Evolutionary conservation across 2,797 vertebrate species (phyloP), one percentile per base, ranked within the genome.

Genomic region (Basileuterus tristriatus): DNA sequence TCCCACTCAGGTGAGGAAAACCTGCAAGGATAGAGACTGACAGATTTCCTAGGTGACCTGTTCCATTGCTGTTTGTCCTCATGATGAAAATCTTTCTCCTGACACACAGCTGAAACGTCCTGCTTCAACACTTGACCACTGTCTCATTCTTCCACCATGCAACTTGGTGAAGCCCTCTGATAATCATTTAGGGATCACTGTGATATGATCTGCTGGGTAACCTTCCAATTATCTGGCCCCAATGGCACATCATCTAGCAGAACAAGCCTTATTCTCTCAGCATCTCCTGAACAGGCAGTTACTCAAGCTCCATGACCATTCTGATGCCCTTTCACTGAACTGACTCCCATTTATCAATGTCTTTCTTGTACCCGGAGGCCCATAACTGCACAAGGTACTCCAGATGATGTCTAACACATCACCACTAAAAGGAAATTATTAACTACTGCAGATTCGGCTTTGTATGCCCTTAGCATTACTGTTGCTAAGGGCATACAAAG

Each of bases 41-140:
- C 49, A 67, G 12, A 65, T 43, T 88, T 68, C 65, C n/a, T 63
- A 41, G 32, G 21, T 64, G 77, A 59, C 36, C 23, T 49, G 18
- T 56, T 76, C 43, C 56, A 88, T 32, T 86, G 19, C 39, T 70
- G 18, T 22, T 87, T 53, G 47, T 69, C 63, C 34, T 87, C 53
- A 23, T 2, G 9, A 23, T 47, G 30, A 62, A 71, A 34, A 4
- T 52, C 85, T 13, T 87, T 89, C 63, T 78, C 41, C 34, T 56
- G 11, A 18, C 6, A 53, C 2, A 23, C 3, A 32, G 32, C 0
- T 76, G 37, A 29, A 68, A 58, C 15, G 4, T 60, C 49, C 50
- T 41, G 21, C 46, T 79, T 72, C 63, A 69, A 2, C 43, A 78
- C 85, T 69, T 62, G 32, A 71, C 41, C 46, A 60, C 37, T 5